A percentile compares a stretch with the other conserved stretches of the same genome.
These are phyloP conservation scores for Xiphorhynchus elegans DNA, from an alignment of 2,113 vertebrate species.

Conservation along the genomic window DNA sequence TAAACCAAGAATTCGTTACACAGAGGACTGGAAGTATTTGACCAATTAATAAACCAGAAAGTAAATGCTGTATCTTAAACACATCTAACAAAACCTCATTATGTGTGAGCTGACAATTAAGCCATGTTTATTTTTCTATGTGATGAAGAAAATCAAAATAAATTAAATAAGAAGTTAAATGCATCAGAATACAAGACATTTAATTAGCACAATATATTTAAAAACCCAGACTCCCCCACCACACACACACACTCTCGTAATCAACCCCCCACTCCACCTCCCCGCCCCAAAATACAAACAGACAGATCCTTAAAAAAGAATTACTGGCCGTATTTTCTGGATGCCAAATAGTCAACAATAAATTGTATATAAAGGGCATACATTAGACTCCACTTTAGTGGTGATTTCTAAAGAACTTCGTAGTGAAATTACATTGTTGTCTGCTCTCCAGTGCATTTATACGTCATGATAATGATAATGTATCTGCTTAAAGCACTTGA, in stretches of 20 bases:
- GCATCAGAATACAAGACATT: neutral
- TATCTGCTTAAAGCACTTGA: slow-evolving; percentile 70
- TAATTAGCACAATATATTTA: neutral
- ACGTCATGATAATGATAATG: slow-evolving; percentile 59
- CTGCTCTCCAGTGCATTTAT: slow-evolving; percentile 65
- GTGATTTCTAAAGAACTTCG: slow-evolving; percentile 57
- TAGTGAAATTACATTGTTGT: slow-evolving; percentile 60
- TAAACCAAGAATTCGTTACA: neutral
- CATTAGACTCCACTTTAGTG: slow-evolving; percentile 26
- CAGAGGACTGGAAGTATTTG: neutral
- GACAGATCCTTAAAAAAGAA: neutral
- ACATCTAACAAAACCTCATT: slow-evolving; percentile 25
- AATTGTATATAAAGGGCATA: slow-evolving; percentile 20
- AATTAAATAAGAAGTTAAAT: neutral
- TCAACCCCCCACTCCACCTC: neutral
- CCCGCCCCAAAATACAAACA: neutral
- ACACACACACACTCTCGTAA: neutral
- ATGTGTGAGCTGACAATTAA: slow-evolving; percentile 14
- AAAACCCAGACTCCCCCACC: neutral
- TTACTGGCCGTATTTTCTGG: slow-evolving; percentile 32
- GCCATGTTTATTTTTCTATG: neutral
- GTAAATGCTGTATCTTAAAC: slow-evolving; percentile 6
- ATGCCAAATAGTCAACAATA: slow-evolving; percentile 25
- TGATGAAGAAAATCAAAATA: neutral
- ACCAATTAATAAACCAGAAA: slow-evolving; percentile 49